A percentile compares a stretch with the other conserved stretches of the same genome.
Evolutionary conservation across 2,888 invertebrate genomes (phyloP).

Genomic region (Lagria hirta): DNA sequence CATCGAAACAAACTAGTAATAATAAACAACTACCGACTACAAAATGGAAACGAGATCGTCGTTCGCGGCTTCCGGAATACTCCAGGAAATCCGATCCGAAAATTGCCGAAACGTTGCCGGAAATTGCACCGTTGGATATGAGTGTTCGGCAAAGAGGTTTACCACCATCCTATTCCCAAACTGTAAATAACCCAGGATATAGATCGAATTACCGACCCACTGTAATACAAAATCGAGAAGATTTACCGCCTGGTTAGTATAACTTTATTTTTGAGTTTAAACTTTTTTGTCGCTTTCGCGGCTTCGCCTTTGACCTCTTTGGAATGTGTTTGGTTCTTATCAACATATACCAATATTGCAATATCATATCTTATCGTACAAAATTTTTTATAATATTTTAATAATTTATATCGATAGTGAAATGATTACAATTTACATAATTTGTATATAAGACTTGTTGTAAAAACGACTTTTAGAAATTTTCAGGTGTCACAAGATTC

Average conservation of each 20-base stretch:
- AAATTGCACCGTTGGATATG: constrained; percentile 65
- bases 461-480: no score
- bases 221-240: constrained; percentile 60
- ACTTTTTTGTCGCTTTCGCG: not conserved
- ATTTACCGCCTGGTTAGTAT: constrained; percentile 50
- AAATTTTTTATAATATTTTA: no score
- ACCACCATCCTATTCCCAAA: constrained; percentile 63
- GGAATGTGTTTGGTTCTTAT: no score
- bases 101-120: constrained; percentile 44
- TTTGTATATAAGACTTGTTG: no score
- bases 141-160: constrained; percentile 61
- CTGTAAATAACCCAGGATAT: constrained; percentile 52
- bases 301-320: no score
- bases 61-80: constrained; percentile 55
- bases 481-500: no score
- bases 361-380: no score
- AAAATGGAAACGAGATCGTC: constrained; percentile 72
- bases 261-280: no score
- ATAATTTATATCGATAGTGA: no score
- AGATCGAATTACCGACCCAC: constrained; percentile 58
- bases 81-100: constrained; percentile 52
- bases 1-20: constrained; percentile 44
- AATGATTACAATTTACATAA: no score
- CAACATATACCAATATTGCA: no score
- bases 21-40: constrained; percentile 67